Percentiles rank a stretch among this genome's conserved stretches.
These are phyloP conservation scores for Magallana angulata DNA, from an alignment of 1,140 invertebrate genomes.

Conservation along the genomic window DNA sequence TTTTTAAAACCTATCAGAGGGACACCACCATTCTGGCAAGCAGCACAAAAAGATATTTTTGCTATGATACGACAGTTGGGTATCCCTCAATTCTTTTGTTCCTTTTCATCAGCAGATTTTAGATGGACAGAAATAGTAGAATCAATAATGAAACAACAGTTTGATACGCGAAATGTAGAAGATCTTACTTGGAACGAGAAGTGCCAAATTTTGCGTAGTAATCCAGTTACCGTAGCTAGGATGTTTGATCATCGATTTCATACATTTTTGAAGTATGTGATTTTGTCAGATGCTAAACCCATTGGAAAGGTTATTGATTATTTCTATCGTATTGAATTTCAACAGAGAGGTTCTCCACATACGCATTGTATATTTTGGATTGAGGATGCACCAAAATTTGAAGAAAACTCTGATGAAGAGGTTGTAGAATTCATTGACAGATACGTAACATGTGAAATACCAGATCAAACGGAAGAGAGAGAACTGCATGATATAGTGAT, in stretches of 20 bases:
- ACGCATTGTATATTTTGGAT: slow-evolving; percentile 74
- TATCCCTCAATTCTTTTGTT: slow-evolving; percentile 52
- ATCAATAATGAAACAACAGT: slow-evolving; percentile 43
- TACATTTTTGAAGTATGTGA: slow-evolving; percentile 49
- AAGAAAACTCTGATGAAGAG: slow-evolving; percentile 62
- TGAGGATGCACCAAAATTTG: slow-evolving; percentile 70
- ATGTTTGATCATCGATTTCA: slow-evolving; percentile 48
- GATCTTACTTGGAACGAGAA: slow-evolving; percentile 45
- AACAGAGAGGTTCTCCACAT: too few relatives aligned
- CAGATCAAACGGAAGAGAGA: background rate
- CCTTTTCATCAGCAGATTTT: slow-evolving; percentile 59
- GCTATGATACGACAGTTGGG: slow-evolving; percentile 63
- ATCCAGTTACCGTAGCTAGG: slow-evolving; percentile 45
- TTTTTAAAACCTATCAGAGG: slow-evolving; percentile 56
- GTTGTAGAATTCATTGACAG: slow-evolving; percentile 54
- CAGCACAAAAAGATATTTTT: slow-evolving; percentile 58
- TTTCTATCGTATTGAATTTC: slow-evolving; percentile 66
- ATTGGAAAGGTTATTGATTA: slow-evolving; percentile 63
- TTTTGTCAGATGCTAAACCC: slow-evolving; percentile 38
- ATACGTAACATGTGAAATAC: slow-evolving; percentile 46
- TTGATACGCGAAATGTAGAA: slow-evolving; percentile 11
- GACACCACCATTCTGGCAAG: slow-evolving; percentile 57
- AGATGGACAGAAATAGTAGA: slow-evolving; percentile 54
- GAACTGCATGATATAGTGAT: slow-evolving; percentile 43
- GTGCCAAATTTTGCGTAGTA: slow-evolving; percentile 17